Evolutionary conservation across 2,797 vertebrate species (phyloP).

Genomic region (Crenuchus spilurus): DNA sequence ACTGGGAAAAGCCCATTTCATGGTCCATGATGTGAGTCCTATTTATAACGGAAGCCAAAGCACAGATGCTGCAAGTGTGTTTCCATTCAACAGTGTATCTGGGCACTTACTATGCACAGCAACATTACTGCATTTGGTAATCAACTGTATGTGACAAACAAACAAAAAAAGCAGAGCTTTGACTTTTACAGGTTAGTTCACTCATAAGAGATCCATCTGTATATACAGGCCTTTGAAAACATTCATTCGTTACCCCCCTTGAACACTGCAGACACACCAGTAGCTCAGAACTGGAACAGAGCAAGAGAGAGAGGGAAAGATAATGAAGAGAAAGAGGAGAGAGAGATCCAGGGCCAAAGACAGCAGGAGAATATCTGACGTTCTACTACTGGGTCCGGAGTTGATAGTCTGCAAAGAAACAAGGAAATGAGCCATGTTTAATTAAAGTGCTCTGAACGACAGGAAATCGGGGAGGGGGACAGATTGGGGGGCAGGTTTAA

Average conservation of each 20-base stretch:
- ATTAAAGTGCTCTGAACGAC: slow-evolving; percentile 73
- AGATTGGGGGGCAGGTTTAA: slow-evolving; percentile 56
- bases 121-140: too few species aligned
- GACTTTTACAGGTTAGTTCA: too few species aligned
- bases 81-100: too few species aligned
- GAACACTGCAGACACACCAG: background rate
- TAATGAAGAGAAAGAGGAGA: background rate
- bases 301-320: background rate
- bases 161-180: too few species aligned
- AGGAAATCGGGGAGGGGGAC: slow-evolving; percentile 63
- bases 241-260: background rate
- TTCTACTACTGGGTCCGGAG: slow-evolving; percentile 80
- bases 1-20: too few species aligned
- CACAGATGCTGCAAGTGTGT: too few species aligned
- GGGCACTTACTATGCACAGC: too few species aligned
- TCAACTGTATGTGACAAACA: too few species aligned
- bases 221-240: background rate
- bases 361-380: slow-evolving; percentile 19
- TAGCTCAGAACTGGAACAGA: background rate
- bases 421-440: slow-evolving; percentile 77
- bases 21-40: too few species aligned
- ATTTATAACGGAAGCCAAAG: too few species aligned
- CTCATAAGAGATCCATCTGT: too few species aligned
- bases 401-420: slow-evolving; percentile 79
- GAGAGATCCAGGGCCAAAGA: slow-evolving; percentile 1